Evolutionary conservation across 2,888 invertebrate genomes (phyloP).

Genomic region (Andrena fulva): DNA sequence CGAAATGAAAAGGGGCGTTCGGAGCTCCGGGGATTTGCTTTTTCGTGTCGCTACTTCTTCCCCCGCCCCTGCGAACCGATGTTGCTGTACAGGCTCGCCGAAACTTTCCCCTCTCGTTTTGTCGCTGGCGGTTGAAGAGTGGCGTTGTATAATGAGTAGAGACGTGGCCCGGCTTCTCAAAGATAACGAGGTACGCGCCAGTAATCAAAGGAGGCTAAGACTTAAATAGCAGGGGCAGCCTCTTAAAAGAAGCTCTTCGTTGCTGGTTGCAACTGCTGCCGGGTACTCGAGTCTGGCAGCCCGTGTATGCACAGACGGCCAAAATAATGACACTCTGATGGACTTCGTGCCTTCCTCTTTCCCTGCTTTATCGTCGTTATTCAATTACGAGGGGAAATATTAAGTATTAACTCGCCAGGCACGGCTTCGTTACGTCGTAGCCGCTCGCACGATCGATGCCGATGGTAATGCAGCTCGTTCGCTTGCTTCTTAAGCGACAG

Average conservation of each 20-base stretch:
- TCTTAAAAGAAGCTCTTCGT: conserved; percentile 63
- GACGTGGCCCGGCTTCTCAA: conserved; percentile 57
- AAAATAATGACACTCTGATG: conserved; percentile 30
- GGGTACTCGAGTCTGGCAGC: conserved; percentile 6
- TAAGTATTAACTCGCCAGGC: not conserved
- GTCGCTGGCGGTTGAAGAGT: conserved; percentile 10
- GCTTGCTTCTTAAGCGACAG: not conserved
- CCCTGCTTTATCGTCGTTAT: not conserved
- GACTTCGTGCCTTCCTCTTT: not conserved
- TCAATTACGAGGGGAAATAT: conserved; percentile 5
- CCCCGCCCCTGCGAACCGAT: conserved; percentile 45
- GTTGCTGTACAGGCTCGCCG: conserved; percentile 20
- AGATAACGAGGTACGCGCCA: conserved; percentile 75
- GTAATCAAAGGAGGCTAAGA: conserved; percentile 73
- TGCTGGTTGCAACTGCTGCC: conserved; percentile 29
- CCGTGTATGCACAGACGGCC: conserved; percentile 15
- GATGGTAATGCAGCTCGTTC: not conserved
- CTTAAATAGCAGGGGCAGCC: conserved; percentile 60
- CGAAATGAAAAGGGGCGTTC: not conserved
- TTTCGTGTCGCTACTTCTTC: conserved; percentile 11
- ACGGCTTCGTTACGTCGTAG: no score
- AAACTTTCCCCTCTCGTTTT: conserved; percentile 28
- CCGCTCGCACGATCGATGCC: no score
- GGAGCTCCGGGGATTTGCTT: not conserved
- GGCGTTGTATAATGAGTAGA: conserved; percentile 52